Evolutionary conservation across 2,113 vertebrate genomes (phyloP).

Genomic region (Dromaius novaehollandiae): DNA sequence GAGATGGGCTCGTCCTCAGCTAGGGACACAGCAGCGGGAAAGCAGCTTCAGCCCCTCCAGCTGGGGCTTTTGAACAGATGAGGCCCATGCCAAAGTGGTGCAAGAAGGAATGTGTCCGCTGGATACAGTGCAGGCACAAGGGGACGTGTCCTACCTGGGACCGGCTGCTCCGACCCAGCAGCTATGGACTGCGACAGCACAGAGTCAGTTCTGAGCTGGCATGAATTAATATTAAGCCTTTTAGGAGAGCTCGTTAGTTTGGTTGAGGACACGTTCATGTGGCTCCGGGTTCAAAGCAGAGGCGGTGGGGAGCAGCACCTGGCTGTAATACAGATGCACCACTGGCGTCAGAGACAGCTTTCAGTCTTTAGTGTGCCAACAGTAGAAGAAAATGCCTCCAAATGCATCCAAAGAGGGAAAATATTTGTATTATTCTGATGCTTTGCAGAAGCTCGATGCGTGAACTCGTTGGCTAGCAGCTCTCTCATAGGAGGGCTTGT

Average conservation of each 20-base stretch:
- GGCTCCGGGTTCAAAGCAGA: too few species aligned
- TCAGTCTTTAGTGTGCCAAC: neutral
- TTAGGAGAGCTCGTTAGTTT: neutral
- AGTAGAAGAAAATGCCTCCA: neutral
- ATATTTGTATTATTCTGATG: rapidly evolving
- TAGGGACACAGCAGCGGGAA: neutral
- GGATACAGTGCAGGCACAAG: neutral
- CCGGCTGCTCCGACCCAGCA: too few species aligned
- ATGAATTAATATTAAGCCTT: neutral
- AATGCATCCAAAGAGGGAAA: neutral
- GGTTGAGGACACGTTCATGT: neutral
- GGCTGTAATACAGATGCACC: too few species aligned
- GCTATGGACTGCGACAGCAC: neutral
- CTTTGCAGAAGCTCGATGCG: neutral
- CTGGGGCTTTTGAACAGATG: neutral
- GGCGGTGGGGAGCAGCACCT: too few species aligned
- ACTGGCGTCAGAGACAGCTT: neutral
- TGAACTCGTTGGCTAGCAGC: neutral
- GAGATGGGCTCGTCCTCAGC: neutral
- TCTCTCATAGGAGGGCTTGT: neutral
- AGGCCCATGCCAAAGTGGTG: too few species aligned
- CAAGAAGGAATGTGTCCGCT: too few species aligned
- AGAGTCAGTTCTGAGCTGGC: neutral
- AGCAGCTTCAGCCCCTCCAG: neutral
- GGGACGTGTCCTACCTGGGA: neutral